These are phyloP conservation scores for Temnothorax unifasciatus DNA, from an alignment of 2,888 invertebrate species.

Conservation along the genomic window DNA sequence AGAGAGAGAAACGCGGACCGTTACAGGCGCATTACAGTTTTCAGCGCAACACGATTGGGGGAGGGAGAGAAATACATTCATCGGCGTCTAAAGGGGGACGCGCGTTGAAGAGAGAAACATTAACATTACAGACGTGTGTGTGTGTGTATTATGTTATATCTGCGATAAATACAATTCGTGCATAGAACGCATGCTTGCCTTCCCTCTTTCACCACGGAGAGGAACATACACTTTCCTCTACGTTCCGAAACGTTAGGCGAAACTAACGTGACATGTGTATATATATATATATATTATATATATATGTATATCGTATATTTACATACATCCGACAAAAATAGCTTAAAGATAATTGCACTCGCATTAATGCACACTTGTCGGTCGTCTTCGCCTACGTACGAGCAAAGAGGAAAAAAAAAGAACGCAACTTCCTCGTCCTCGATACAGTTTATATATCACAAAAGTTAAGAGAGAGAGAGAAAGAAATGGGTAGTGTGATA, in stretches of 20 bases:
- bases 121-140: neutral
- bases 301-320: conserved; percentile 62
- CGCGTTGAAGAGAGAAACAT: conserved; percentile 24
- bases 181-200: conserved; percentile 20
- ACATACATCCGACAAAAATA: conserved; percentile 73
- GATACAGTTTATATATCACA: conserved; percentile 66
- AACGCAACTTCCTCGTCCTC: conserved; percentile 66
- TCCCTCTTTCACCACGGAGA: neutral
- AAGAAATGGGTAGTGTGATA: conserved; percentile 56
- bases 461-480: conserved; percentile 63
- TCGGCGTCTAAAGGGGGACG: conserved; percentile 20
- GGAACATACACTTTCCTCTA: neutral
- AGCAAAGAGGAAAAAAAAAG: conserved; percentile 49
- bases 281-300: conserved; percentile 5
- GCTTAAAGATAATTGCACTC: conserved; percentile 73
- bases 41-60: conserved; percentile 23
- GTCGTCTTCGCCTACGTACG: conserved; percentile 42
- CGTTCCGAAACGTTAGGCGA: neutral
- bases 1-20: neutral
- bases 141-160: conserved; percentile 24
- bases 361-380: conserved; percentile 60
- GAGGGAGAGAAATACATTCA: conserved; percentile 18
- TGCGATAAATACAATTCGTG: conserved; percentile 44
- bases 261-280: conserved; percentile 12
- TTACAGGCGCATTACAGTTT: neutral